Percentiles rank a stretch among this genome's conserved stretches.
Conservation (phyloP, 2,888 invertebrate species). For the Hyles lineata region DNA sequence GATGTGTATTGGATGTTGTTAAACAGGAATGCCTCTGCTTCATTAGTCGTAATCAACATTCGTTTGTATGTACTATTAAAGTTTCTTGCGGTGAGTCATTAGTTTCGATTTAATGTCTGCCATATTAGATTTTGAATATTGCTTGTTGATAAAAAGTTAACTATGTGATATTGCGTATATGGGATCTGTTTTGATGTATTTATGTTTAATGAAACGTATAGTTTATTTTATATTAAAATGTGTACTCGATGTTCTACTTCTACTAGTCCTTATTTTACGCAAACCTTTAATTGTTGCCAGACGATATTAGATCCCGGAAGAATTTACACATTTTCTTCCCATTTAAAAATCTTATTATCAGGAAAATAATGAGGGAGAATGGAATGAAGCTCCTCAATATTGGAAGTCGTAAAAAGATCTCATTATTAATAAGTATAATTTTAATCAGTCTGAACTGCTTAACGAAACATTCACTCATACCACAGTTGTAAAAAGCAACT, state of each 20-base stretch:
- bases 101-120: conserved; percentile 16
- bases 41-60: conserved; percentile 24
- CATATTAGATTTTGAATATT: conserved; percentile 15
- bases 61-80: conserved; percentile 13
- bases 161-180: background rate
- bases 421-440: too few relatives aligned
- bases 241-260: too few relatives aligned
- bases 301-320: too few relatives aligned
- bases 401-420: too few relatives aligned
- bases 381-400: too few relatives aligned
- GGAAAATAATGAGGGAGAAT: too few relatives aligned
- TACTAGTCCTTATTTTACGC: too few relatives aligned
- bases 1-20: conserved; percentile 1
- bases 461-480: background rate
- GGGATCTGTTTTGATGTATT: background rate
- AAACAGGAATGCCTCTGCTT: conserved; percentile 2
- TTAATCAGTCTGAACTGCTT: too few relatives aligned
- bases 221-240: too few relatives aligned
- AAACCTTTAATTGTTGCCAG: too few relatives aligned
- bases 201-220: background rate
- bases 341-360: too few relatives aligned
- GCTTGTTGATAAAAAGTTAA: background rate
- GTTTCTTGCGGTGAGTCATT: conserved; percentile 19
- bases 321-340: too few relatives aligned
- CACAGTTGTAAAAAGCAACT: background rate